phyloP scores from a whole-genome alignment of 1,140 invertebrate species.

The Mercenaria mercenaria region DNA sequence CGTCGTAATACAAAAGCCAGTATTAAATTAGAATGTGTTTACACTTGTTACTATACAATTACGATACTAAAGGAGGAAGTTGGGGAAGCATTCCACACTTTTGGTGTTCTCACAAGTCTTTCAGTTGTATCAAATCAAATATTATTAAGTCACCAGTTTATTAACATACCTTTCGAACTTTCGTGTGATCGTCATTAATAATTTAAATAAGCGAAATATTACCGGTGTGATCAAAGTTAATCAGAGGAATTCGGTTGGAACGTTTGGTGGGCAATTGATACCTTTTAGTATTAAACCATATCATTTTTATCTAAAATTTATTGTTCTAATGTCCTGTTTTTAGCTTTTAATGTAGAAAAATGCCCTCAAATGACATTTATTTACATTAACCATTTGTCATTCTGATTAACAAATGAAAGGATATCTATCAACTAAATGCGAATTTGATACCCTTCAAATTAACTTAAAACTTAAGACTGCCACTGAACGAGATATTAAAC shows the following conservation, averaged over 20 bases:
- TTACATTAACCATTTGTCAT: slow-evolving; percentile 20
- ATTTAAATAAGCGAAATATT: not conserved
- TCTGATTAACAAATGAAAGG: slow-evolving; percentile 57
- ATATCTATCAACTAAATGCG: slow-evolving; percentile 49
- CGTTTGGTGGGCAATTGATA: not conserved
- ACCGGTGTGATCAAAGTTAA: not conserved
- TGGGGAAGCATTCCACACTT: too few relatives aligned
- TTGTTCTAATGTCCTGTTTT: slow-evolving; percentile 36
- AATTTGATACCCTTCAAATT: slow-evolving; percentile 45
- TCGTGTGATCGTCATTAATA: too few relatives aligned
- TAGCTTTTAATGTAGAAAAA: slow-evolving; percentile 38
- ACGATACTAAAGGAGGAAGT: too few relatives aligned
- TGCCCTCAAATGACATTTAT: slow-evolving; percentile 52
- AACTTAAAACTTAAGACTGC: slow-evolving; percentile 30
- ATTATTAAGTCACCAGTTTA: too few relatives aligned
- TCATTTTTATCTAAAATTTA: slow-evolving; percentile 58
- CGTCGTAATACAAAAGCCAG: too few relatives aligned
- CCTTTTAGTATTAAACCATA: slow-evolving; percentile 46
- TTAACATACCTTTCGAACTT: too few relatives aligned
- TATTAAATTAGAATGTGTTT: too few relatives aligned
- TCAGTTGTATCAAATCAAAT: too few relatives aligned
- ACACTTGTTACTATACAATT: too few relatives aligned
- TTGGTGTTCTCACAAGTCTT: too few relatives aligned
- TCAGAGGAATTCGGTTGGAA: slow-evolving; percentile 26
- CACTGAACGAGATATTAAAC: slow-evolving; percentile 14